Evolutionary conservation across 92 coral and sea anemone genomes (phyloP).

Genomic region (Actinostola sp.): DNA sequence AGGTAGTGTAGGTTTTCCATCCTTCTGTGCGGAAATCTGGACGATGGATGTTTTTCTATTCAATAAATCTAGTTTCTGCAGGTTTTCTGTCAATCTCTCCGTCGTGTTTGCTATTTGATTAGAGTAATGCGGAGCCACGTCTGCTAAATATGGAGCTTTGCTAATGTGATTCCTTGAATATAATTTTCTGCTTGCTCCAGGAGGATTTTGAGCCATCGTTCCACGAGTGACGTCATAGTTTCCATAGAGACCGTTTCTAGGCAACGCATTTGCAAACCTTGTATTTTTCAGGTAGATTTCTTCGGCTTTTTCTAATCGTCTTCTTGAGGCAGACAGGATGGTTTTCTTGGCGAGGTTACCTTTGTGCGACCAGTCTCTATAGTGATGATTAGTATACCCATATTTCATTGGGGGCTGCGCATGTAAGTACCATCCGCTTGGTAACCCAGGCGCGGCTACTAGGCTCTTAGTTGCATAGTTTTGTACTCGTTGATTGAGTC

Average conservation of each 20-base stretch:
- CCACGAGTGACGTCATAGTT: conserved; percentile 7
- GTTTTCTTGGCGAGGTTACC: conserved; percentile 19
- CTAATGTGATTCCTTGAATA: conserved; percentile 1
- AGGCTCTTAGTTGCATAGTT: not conserved
- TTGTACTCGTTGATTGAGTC: not conserved
- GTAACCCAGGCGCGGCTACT: conserved; percentile 13
- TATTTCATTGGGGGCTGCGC: not conserved
- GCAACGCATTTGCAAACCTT: conserved; percentile 16
- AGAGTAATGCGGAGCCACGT: not conserved
- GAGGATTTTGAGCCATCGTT: not conserved
- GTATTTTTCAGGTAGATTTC: conserved; percentile 25
- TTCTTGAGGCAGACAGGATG: not conserved
- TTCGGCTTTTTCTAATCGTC: conserved; percentile 24
- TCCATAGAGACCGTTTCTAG: conserved; percentile 19
- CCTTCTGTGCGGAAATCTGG: not conserved
- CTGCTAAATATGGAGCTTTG: conserved; percentile 9
- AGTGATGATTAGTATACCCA: conserved; percentile 16
- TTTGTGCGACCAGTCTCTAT: conserved; percentile 72
- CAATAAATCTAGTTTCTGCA: not conserved
- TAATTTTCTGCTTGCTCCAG: not conserved
- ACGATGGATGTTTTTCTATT: not conserved
- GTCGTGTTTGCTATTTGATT: not conserved
- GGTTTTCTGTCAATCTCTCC: no score
- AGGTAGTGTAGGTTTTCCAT: not conserved
- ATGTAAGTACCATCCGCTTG: conserved; percentile 25